These are phyloP conservation scores for Protosalanx chinensis DNA, from an alignment of 2,797 vertebrate species.

Conservation along the genomic window DNA sequence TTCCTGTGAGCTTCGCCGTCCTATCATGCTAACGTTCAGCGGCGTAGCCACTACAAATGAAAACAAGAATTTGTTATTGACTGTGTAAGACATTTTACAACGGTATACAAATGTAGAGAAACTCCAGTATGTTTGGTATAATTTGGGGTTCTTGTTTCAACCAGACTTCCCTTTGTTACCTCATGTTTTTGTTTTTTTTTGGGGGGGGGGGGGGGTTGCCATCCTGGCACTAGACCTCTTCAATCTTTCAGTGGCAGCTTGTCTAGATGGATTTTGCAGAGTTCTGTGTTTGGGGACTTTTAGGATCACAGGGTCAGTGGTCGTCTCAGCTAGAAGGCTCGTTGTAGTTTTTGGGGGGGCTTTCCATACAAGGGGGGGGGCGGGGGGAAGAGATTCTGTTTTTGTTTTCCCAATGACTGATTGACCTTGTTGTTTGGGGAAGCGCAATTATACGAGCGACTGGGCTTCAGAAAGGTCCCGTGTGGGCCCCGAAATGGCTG, in stretches of 20 bases:
- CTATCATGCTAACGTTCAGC: no score
- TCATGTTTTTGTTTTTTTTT: neutral
- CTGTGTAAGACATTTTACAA: no score
- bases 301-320: conserved; percentile 44
- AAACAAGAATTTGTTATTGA: no score
- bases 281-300: conserved; percentile 36
- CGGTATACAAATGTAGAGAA: no score
- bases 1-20: no score
- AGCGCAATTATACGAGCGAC: conserved; percentile 55
- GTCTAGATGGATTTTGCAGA: conserved; percentile 18
- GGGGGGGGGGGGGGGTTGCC: conserved; percentile 10
- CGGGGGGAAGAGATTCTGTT: conserved; percentile 20
- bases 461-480: conserved; percentile 40
- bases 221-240: conserved; percentile 18
- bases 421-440: conserved; percentile 59
- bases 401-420: conserved; percentile 56
- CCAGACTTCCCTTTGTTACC: conserved; percentile 5
- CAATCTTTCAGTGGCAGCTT: conserved; percentile 17
- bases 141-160: neutral
- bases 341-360: conserved; percentile 59
- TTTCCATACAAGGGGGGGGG: conserved; percentile 38
- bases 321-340: conserved; percentile 43
- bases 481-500: conserved; percentile 30
- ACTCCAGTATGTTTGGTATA: no score
- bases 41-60: no score